These are phyloP conservation scores for Pollenia amentaria DNA, from an alignment of 2,888 invertebrate genomes.

Conservation along the genomic window DNA sequence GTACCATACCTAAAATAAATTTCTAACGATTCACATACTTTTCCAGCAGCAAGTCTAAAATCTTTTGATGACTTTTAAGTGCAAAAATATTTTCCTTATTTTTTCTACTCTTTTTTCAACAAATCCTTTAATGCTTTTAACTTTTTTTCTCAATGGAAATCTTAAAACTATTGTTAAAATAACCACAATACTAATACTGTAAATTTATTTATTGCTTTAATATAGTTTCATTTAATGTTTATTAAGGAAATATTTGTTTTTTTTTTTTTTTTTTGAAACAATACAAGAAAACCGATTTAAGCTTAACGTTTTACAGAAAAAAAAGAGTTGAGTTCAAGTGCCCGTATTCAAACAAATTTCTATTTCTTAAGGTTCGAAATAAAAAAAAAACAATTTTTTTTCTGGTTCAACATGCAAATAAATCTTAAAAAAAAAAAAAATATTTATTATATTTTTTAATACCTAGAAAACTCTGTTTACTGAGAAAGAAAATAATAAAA, in stretches of 20 bases:
- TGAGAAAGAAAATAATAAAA: slow-evolving; percentile 18
- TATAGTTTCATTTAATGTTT: slow-evolving; percentile 33
- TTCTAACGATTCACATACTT: too few relatives aligned
- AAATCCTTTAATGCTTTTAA: slow-evolving; percentile 15
- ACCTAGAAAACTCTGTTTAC: slow-evolving; percentile 11
- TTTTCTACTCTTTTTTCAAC: not conserved
- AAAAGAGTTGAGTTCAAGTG: slow-evolving; percentile 29
- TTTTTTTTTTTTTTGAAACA: not conserved
- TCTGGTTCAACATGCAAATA: slow-evolving; percentile 8
- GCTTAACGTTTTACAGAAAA: slow-evolving; percentile 22
- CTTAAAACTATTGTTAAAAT: not conserved
- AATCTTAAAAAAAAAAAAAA: slow-evolving; percentile 25
- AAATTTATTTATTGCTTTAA: slow-evolving; percentile 23
- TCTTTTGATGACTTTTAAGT: not conserved
- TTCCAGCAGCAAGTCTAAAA: not conserved
- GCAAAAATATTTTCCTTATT: not conserved
- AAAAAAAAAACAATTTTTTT: not conserved
- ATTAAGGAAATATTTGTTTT: slow-evolving; percentile 4
- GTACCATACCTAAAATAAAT: too few relatives aligned
- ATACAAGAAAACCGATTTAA: slow-evolving; percentile 33
- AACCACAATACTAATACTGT: too few relatives aligned
- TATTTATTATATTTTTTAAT: slow-evolving; percentile 45
- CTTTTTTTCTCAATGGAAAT: not conserved
- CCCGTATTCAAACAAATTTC: slow-evolving; percentile 17
- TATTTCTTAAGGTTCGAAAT: slow-evolving; percentile 19